A percentile compares a stretch with the other conserved stretches of the same genome.
Evolutionary conservation across 2,113 vertebrate species (phyloP).

Genomic region (Bettongia penicillata): DNA sequence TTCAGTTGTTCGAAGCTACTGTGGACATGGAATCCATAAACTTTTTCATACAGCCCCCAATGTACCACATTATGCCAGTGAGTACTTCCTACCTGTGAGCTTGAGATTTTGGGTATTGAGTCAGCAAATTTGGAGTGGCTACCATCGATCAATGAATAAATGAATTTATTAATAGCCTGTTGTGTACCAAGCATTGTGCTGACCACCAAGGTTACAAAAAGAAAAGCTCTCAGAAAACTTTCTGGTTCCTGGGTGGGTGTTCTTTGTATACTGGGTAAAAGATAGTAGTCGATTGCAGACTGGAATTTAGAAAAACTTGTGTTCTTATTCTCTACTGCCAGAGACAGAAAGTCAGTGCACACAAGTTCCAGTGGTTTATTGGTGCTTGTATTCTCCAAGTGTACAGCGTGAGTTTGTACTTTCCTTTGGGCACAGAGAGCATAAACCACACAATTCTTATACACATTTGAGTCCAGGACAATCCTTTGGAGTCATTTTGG

Average conservation of each 20-base stretch:
- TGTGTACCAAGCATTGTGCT: not conserved
- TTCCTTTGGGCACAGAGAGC: not conserved
- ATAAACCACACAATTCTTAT: not conserved
- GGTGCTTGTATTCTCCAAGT: not conserved
- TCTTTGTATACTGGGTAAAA: not conserved
- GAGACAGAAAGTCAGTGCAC: not conserved
- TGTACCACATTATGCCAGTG: constrained; percentile 95
- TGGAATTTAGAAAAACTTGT: not conserved
- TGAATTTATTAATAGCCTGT: not conserved
- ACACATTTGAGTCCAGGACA: not conserved
- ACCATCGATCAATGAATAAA: not conserved
- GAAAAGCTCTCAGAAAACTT: not conserved
- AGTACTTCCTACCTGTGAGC: constrained; percentile 73
- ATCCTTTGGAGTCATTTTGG: not conserved
- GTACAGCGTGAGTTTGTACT: not conserved
- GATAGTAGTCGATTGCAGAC: not conserved
- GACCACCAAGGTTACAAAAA: not conserved
- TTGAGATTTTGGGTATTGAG: not conserved
- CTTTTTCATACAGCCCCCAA: constrained; percentile 99
- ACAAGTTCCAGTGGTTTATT: not conserved
- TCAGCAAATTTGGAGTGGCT: constrained; percentile 12
- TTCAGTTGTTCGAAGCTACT: constrained; percentile 99
- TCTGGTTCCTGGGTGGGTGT: not conserved
- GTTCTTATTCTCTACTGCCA: not conserved
- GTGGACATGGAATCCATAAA: constrained; percentile 98